Percentiles rank a stretch among this genome's conserved stretches.
Conservation (phyloP, 92 coral and sea anemone genomes). For the Porites divaricata region DNA sequence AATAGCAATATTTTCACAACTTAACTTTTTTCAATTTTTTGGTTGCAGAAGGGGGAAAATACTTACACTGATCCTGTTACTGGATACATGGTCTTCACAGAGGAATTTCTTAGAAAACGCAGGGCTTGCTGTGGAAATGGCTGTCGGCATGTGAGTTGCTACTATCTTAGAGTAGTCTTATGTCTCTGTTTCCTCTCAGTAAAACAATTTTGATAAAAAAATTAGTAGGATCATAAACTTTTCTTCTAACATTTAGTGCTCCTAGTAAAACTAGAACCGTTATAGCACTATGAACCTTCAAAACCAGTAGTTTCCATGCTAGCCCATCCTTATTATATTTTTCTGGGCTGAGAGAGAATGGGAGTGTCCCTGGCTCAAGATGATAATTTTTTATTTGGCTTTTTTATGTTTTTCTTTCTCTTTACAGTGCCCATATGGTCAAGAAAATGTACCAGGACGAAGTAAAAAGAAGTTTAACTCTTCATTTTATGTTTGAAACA, state of each 20-base stretch:
- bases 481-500: conserved; percentile 66
- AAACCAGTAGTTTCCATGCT: background rate
- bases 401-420: background rate
- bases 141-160: conserved; percentile 88
- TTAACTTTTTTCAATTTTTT: background rate
- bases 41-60: conserved; percentile 66
- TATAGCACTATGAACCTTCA: background rate
- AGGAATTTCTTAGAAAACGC: conserved; percentile 67
- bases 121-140: conserved; percentile 92
- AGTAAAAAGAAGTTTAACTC: conserved; percentile 79
- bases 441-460: conserved; percentile 80
- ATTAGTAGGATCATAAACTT: background rate
- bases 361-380: background rate
- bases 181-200: background rate
- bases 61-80: conserved; percentile 86
- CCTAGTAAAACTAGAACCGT: background rate
- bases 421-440: conserved; percentile 90
- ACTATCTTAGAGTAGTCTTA: background rate
- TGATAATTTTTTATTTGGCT: background rate
- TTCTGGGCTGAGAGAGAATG: background rate
- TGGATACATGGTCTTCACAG: conserved; percentile 85
- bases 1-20: too few species aligned
- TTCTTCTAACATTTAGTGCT: too few species aligned
- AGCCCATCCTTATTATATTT: background rate
- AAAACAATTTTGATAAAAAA: background rate